Conservation (phyloP, 1,140 invertebrate species). For the Camponotus floridanus region DNA sequence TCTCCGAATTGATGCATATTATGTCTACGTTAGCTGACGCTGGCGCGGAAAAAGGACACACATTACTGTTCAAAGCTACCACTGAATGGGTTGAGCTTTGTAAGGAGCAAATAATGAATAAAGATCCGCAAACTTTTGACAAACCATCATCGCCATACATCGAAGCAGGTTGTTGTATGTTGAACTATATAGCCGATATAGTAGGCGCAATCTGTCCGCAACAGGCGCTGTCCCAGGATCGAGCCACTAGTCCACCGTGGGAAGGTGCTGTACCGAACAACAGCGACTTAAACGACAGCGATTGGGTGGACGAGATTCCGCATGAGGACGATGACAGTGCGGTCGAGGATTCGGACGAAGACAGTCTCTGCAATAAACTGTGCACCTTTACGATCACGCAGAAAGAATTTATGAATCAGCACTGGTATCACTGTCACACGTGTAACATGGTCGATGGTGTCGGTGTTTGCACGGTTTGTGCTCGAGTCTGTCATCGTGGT, state of each 20-base stretch:
- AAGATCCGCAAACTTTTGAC: conserved; percentile 80
- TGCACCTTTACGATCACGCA: conserved; percentile 99
- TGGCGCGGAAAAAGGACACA: conserved; percentile 91
- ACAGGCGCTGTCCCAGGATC: conserved; percentile 82
- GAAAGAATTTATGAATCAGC: conserved; percentile 99
- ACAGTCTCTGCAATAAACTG: conserved; percentile 96
- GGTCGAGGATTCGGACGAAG: conserved; percentile 98
- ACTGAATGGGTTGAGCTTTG: conserved; percentile 92
- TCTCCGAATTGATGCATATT: conserved; percentile 93
- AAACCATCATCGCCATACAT: conserved; percentile 86
- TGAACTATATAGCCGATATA: conserved; percentile 92
- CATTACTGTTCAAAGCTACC: conserved; percentile 92
- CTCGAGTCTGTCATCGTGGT: conserved; percentile 97
- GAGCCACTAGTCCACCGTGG: conserved; percentile 91
- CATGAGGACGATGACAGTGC: conserved; percentile 96
- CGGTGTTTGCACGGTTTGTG: conserved; percentile 98
- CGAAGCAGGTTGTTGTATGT: conserved; percentile 92
- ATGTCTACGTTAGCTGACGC: conserved; percentile 94
- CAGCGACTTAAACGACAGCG: conserved; percentile 91
- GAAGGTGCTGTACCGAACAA: conserved; percentile 91
- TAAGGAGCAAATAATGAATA: conserved; percentile 82
- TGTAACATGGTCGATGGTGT: conserved; percentile 99
- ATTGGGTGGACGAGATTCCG: conserved; percentile 93
- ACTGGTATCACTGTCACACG: conserved; percentile 99
- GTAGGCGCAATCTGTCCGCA: conserved; percentile 88